Evolutionary conservation across 53 echinoderm and acorn worm genomes (phyloP).

Genomic region (Apostichopus leukothele): DNA sequence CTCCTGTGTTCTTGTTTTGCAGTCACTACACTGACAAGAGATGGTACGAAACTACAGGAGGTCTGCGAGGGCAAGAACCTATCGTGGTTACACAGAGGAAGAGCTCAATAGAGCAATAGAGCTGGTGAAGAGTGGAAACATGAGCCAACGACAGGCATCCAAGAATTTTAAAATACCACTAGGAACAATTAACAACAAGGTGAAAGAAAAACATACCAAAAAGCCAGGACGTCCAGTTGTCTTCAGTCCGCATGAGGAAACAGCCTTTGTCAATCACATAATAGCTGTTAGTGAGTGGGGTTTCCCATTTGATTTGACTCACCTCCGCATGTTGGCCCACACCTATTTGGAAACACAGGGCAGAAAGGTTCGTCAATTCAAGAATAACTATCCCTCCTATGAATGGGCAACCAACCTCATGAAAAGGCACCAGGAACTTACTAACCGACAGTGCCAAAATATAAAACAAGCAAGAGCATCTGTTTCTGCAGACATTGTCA

Average conservation of each 20-base stretch:
- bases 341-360: conserved; percentile 12
- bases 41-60: conserved; percentile 19
- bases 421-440: conserved; percentile 17
- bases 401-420: conserved; percentile 25
- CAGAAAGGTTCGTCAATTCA: conserved; percentile 24
- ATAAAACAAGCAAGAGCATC: conserved; percentile 32
- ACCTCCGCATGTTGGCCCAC: conserved; percentile 27
- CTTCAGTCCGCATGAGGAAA: conserved; percentile 13
- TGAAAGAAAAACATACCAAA: conserved; percentile 11
- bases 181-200: background rate
- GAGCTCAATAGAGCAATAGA: background rate
- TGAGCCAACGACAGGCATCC: conserved; percentile 16
- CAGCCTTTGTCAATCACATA: conserved; percentile 4
- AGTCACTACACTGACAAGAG: background rate
- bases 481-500: conserved; percentile 41
- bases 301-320: conserved; percentile 10
- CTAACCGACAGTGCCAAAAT: conserved; percentile 33
- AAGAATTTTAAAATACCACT: conserved; percentile 11
- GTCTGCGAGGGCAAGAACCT: background rate
- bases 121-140: conserved; percentile 23
- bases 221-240: conserved; percentile 18
- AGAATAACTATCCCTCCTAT: conserved; percentile 19
- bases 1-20: background rate
- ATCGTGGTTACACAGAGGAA: too few relatives aligned
- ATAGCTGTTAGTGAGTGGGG: conserved; percentile 31